A percentile compares a stretch with the other conserved stretches of the same genome.
These are phyloP conservation scores for Thaumatotibia leucotreta DNA, from an alignment of 1,140 invertebrate genomes.

Conservation along the genomic window DNA sequence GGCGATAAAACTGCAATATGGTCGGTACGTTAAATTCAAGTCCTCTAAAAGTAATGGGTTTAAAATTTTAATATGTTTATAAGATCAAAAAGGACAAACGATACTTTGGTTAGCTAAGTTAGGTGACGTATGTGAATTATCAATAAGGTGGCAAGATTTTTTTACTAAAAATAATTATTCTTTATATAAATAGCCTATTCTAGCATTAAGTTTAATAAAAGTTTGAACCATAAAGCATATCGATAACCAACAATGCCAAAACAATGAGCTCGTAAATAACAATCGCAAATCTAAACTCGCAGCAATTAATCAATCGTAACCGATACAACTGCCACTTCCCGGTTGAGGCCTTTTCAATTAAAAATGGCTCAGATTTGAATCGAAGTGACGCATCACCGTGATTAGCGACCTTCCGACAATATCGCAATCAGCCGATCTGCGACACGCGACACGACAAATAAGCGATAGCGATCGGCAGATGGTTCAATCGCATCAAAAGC, in stretches of 20 bases:
- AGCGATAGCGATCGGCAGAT: conserved; percentile 65
- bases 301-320: conserved; percentile 36
- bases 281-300: neutral
- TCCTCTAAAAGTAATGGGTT: too few relatives aligned
- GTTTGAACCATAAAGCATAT: neutral
- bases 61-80: too few relatives aligned
- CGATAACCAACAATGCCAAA: neutral
- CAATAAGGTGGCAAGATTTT: too few relatives aligned
- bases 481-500: conserved; percentile 22
- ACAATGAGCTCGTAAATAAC: conserved; percentile 5
- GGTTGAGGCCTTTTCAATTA: conserved; percentile 46
- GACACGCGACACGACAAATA: conserved; percentile 66
- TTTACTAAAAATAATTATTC: too few relatives aligned
- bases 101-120: too few relatives aligned
- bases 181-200: too few relatives aligned
- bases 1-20: neutral
- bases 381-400: conserved; percentile 69
- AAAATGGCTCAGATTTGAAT: conserved; percentile 63
- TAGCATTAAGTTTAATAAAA: neutral
- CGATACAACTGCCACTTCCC: conserved; percentile 25
- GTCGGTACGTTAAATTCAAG: too few relatives aligned
- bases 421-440: conserved; percentile 55
- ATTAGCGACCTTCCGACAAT: conserved; percentile 54
- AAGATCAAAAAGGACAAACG: too few relatives aligned
- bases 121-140: too few relatives aligned